Evolutionary conservation across 2,888 invertebrate species (phyloP), one percentile per base, ranked within the genome.

Genomic region (Pristionchus entomophagus): DNA sequence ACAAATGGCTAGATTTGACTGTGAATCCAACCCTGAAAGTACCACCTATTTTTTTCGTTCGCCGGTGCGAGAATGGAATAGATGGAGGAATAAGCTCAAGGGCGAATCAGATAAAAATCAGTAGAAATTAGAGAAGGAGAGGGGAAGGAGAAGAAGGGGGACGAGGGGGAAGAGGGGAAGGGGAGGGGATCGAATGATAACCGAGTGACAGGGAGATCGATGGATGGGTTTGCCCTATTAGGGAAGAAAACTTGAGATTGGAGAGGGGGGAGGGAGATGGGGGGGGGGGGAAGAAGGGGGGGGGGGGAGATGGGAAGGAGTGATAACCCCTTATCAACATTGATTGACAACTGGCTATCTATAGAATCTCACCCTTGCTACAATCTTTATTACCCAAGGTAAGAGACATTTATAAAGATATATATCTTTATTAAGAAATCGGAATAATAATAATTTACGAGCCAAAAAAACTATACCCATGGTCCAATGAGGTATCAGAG

Each of bases 311-410:
- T 65, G 14, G 69, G 62, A 62, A 22, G n/a, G 29, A 65, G 69
- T 41, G 69, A 69, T 69, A 69, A 69, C 38, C 69, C 22, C 17
- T 32, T 69, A 29, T 69, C 32, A 69, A 32, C 69, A 69, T 8
- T 69, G 32, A 69, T 32, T 69, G 69, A 69, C 69, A 69, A 22
- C 19, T 69, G 19, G 62, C 62, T 62, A 62, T 62, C 62, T 62
- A 32, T 62, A 32, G 62, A 62, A 29, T 62, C 62, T 32, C 62
- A 26, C 56, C 32, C 26, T 3, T 29, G 5, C 14, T 62, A n/a
- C 32, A 22, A n/a, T n/a, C 26, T n/a, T 17, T 32, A 62, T 17
- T 12, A 12, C 14, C 32, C 62, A 62, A 62, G 62, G 62, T 62
- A 32, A 62, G 62, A 62, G 12, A 2, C n/a, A 56, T n/a, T n/a